Percentiles rank a stretch among this genome's conserved stretches.
phyloP scores from a whole-genome alignment of 2,113 vertebrate species.

The Choloepus hoffmanni region DNA sequence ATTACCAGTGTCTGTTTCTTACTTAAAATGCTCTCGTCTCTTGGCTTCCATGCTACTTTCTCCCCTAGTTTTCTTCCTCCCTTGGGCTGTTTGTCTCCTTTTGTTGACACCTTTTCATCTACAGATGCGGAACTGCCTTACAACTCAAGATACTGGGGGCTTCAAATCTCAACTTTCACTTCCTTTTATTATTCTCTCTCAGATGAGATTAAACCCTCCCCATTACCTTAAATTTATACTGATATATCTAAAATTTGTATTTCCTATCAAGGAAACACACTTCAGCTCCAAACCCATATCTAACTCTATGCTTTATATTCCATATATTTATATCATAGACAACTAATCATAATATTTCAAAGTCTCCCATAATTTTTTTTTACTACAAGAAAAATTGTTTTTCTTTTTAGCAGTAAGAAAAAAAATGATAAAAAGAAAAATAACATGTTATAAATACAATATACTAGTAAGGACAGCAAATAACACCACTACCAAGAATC shows the following conservation, averaged over 20 bases:
- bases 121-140: neutral
- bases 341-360: neutral
- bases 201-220: too few relatives aligned
- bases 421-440: too few relatives aligned
- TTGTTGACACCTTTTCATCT: neutral
- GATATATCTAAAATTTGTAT: neutral
- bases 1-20: neutral
- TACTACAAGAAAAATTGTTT: too few relatives aligned
- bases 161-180: neutral
- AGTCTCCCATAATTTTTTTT: neutral
- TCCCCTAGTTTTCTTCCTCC: neutral
- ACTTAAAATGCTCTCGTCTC: neutral
- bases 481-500: too few relatives aligned
- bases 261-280: neutral
- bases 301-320: neutral
- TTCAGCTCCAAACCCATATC: neutral
- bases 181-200: neutral
- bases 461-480: too few relatives aligned
- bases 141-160: neutral
- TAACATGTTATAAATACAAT: too few relatives aligned
- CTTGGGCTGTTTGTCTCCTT: neutral
- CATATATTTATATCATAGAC: neutral
- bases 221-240: neutral
- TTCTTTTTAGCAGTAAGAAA: too few relatives aligned
- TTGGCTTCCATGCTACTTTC: accelerated